Evolutionary conservation across 2,797 vertebrate genomes (phyloP).

Genomic region (Aldrovandia affinis): DNA sequence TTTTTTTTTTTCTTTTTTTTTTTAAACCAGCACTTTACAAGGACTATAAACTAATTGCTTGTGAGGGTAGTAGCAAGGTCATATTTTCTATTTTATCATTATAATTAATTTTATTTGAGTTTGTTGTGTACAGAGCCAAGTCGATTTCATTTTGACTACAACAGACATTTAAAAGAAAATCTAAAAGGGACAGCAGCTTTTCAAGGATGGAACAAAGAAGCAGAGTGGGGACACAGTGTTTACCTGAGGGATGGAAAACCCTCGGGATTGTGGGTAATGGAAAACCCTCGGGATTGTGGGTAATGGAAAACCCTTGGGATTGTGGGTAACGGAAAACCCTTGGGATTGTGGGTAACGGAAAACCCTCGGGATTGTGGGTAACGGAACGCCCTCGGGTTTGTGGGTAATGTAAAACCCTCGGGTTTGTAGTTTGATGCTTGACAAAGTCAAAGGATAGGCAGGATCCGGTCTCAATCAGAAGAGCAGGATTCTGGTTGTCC

Average conservation of each 20-base stretch:
- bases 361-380: too few species aligned
- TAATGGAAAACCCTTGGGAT: too few species aligned
- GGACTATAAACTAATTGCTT: constrained; percentile 69
- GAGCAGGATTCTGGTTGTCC: background rate
- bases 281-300: too few species aligned
- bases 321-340: too few species aligned
- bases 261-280: too few species aligned
- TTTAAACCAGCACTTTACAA: constrained; percentile 83
- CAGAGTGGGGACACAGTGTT: constrained; percentile 17
- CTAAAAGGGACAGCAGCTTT: constrained; percentile 64
- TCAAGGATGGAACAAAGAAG: constrained; percentile 38
- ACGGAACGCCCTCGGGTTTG: too few species aligned
- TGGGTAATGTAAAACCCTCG: too few species aligned
- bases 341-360: too few species aligned
- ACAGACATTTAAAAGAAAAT: constrained; percentile 43
- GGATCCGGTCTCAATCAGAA: background rate
- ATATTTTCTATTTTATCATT: constrained; percentile 69
- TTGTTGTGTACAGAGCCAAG: constrained; percentile 56
- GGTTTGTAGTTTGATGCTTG: constrained; percentile 43
- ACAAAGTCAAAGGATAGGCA: background rate
- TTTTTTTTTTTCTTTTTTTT: too few species aligned
- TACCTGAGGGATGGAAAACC: background rate
- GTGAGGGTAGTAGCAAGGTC: constrained; percentile 68
- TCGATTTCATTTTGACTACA: constrained; percentile 48
- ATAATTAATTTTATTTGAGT: constrained; percentile 56